phyloP scores from a whole-genome alignment of 1,140 invertebrate species.

The Drosophila parvula region DNA sequence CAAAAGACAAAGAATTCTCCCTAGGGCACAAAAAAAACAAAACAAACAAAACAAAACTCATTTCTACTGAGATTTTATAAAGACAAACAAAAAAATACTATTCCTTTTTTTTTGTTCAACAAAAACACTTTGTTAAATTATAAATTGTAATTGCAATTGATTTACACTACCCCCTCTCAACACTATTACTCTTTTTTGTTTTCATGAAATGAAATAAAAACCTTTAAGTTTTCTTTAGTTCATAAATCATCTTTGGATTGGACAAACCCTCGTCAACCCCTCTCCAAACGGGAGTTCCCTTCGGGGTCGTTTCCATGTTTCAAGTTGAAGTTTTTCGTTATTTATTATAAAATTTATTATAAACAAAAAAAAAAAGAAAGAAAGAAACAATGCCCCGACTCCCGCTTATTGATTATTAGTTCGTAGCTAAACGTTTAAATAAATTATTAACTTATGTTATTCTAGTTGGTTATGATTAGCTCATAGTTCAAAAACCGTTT shows the following conservation, averaged over 20 bases:
- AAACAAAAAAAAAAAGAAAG: not conserved
- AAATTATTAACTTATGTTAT: constrained; percentile 83
- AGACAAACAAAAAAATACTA: constrained; percentile 31
- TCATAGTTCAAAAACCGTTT: constrained; percentile 70
- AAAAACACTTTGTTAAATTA: constrained; percentile 61
- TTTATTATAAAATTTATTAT: constrained; percentile 64
- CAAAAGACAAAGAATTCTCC: constrained; percentile 83
- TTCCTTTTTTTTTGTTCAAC: constrained; percentile 78
- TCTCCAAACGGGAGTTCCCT: constrained; percentile 17
- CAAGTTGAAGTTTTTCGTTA: constrained; percentile 82
- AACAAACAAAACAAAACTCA: constrained; percentile 40
- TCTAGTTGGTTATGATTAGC: constrained; percentile 75
- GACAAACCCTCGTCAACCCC: constrained; percentile 29
- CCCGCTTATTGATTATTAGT: constrained; percentile 73
- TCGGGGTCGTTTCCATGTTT: constrained; percentile 57
- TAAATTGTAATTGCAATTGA: constrained; percentile 42
- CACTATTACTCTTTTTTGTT: constrained; percentile 48
- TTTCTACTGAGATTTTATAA: constrained; percentile 24
- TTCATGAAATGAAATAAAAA: constrained; percentile 83
- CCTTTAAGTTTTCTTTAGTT: constrained; percentile 69
- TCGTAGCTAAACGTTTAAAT: constrained; percentile 75
- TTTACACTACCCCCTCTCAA: constrained; percentile 15
- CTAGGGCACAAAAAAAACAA: constrained; percentile 70
- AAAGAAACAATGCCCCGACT: constrained; percentile 38
- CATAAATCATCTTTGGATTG: constrained; percentile 49